A percentile compares a stretch with the other conserved stretches of the same genome.
These are phyloP conservation scores for Alethe castanea DNA, from an alignment of 2,113 vertebrate species.

Conservation along the genomic window DNA sequence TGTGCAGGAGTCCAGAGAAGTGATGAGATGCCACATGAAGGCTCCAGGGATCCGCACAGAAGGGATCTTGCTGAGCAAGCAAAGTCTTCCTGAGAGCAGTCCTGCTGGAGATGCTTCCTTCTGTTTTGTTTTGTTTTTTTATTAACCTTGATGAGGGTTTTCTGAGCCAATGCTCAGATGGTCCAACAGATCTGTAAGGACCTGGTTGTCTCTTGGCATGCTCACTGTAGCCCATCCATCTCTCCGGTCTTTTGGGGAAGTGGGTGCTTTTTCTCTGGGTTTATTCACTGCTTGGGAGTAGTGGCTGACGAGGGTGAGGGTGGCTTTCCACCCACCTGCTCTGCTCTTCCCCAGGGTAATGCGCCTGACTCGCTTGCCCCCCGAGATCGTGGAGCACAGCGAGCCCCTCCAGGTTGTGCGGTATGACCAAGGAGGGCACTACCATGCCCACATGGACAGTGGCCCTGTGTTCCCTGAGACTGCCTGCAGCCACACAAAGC, in stretches of 20 bases:
- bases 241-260: conserved; percentile 22
- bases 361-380: conserved; percentile 86
- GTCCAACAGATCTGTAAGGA: background rate
- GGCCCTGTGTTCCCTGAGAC: conserved; percentile 84
- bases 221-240: background rate
- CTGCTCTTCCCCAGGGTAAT: conserved; percentile 79
- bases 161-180: background rate
- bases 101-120: conserved; percentile 9
- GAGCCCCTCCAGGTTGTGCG: conserved; percentile 93
- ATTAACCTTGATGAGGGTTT: background rate
- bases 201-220: background rate
- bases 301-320: rapidly evolving
- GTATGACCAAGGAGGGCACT: conserved; percentile 89
- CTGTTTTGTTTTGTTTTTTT: background rate
- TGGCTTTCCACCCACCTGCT: background rate
- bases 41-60: conserved; percentile 25
- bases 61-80: conserved; percentile 29
- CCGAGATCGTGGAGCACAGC: conserved; percentile 88
- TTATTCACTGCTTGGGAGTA: background rate
- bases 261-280: conserved; percentile 16
- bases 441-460: conserved; percentile 93
- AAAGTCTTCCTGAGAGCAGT: conserved; percentile 14
- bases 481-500: conserved; percentile 88
- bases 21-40: conserved; percentile 5
- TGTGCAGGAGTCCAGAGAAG: conserved; percentile 44